Percentiles rank a stretch among this genome's conserved stretches.
phyloP scores from a whole-genome alignment of 2,797 vertebrate genomes.

The Pelochelys cantorii region DNA sequence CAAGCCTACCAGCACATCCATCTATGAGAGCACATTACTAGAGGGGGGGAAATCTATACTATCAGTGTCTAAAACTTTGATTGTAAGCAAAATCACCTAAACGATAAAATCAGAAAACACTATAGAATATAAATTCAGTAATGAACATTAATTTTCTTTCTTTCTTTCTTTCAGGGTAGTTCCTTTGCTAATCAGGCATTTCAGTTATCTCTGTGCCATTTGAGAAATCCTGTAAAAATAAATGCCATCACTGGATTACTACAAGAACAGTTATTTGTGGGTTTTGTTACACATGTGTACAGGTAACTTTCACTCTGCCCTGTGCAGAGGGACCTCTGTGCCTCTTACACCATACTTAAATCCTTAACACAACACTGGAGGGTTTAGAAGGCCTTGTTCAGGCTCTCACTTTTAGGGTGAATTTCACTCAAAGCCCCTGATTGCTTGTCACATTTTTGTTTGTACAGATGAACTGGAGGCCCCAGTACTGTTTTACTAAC shows the following conservation, averaged over 20 bases:
- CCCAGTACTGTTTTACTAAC: neutral
- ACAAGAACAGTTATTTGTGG: neutral
- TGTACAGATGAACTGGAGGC: slow-evolving; percentile 27
- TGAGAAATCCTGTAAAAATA: slow-evolving; percentile 3
- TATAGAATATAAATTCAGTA: neutral
- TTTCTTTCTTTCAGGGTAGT: neutral
- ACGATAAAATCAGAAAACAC: neutral
- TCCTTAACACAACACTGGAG: slow-evolving; percentile 47
- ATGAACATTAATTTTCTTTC: neutral
- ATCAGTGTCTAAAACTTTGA: neutral
- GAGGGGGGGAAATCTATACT: slow-evolving; percentile 18
- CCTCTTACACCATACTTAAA: slow-evolving; percentile 29
- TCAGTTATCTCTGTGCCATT: neutral
- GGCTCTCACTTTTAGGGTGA: neutral
- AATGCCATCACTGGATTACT: neutral
- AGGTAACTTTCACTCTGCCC: neutral
- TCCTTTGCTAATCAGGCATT: neutral
- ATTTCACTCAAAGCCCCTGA: neutral
- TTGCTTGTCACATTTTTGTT: slow-evolving; percentile 17
- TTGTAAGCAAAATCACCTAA: neutral
- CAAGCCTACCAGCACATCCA: neutral
- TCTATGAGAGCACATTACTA: neutral
- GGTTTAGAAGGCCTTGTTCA: neutral
- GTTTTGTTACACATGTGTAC: neutral
- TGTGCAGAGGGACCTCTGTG: neutral